phyloP scores from a whole-genome alignment of 1,140 invertebrate genomes.

The Charaxes varanes region DNA sequence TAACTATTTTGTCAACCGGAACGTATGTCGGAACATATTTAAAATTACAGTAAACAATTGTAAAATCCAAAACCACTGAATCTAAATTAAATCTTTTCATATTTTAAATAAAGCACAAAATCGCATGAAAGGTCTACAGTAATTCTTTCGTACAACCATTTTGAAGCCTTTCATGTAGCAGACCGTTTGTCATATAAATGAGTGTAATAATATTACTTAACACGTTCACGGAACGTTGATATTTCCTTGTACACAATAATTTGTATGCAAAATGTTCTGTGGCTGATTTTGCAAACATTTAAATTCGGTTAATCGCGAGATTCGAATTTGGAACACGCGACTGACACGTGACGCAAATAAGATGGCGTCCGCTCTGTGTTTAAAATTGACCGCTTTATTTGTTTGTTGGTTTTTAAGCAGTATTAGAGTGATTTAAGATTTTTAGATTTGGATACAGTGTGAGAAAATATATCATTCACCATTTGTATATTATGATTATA shows the following conservation, averaged over 20 bases:
- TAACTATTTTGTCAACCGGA: conserved; percentile 19
- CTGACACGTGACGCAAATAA: conserved; percentile 27
- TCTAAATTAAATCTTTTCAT: not conserved
- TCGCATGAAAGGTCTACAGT: no score
- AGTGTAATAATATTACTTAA: conserved; percentile 5
- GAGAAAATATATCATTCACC: no score
- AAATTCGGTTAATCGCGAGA: conserved; percentile 23
- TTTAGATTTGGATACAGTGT: conserved; percentile 15
- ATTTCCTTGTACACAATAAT: not conserved
- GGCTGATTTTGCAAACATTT: conserved; percentile 15
- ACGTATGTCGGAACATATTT: conserved; percentile 6
- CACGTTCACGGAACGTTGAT: not conserved
- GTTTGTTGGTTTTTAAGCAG: conserved; percentile 25
- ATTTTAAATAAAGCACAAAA: not conserved
- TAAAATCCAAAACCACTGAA: not conserved
- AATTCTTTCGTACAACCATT: no score
- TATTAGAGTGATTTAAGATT: conserved; percentile 17
- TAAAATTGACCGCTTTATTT: conserved; percentile 25
- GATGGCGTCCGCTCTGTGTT: conserved; percentile 24
- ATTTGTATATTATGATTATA: no score
- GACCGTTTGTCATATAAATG: no score
- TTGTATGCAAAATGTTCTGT: not conserved
- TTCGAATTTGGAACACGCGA: conserved; percentile 26
- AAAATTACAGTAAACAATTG: conserved; percentile 5
- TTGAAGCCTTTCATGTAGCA: no score